phyloP scores from a whole-genome alignment of 2,113 vertebrate genomes.

The Ahaetulla prasina region DNA sequence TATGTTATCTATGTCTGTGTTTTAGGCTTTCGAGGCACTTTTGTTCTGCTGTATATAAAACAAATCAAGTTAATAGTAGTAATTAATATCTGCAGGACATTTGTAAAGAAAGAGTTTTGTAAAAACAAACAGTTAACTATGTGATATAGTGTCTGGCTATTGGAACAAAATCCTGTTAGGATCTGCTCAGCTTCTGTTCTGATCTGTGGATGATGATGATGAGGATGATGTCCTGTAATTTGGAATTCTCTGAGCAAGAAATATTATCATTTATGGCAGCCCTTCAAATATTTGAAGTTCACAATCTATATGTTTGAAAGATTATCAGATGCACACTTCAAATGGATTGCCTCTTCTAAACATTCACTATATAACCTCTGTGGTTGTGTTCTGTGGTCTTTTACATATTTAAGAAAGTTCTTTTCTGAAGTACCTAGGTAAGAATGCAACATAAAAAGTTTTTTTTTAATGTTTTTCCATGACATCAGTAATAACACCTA shows the following conservation, averaged over 20 bases:
- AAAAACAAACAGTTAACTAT: not conserved
- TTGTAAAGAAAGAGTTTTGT: not conserved
- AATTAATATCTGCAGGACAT: not conserved
- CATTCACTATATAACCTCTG: not conserved
- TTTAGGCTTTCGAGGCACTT: not conserved
- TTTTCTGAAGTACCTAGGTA: not conserved
- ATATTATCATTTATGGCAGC: not conserved
- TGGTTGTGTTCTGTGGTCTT: not conserved
- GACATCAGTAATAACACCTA: not conserved
- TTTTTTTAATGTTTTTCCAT: not conserved
- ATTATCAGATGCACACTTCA: not conserved
- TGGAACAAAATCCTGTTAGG: not conserved
- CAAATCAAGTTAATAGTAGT: not conserved
- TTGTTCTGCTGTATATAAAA: not conserved
- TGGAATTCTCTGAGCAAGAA: not conserved
- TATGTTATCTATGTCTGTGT: not conserved
- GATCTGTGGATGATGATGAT: not conserved
- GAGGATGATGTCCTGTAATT: not conserved
- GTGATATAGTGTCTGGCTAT: not conserved
- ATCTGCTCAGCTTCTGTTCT: not conserved
- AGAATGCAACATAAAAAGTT: not conserved
- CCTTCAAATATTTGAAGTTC: not conserved
- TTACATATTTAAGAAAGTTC: not conserved
- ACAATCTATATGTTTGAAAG: not conserved
- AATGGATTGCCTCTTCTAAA: not conserved